A percentile compares a stretch with the other conserved stretches of the same genome.
Conservation (phyloP, 92 coral and sea anemone species). For the Montipora capitata region DNA sequence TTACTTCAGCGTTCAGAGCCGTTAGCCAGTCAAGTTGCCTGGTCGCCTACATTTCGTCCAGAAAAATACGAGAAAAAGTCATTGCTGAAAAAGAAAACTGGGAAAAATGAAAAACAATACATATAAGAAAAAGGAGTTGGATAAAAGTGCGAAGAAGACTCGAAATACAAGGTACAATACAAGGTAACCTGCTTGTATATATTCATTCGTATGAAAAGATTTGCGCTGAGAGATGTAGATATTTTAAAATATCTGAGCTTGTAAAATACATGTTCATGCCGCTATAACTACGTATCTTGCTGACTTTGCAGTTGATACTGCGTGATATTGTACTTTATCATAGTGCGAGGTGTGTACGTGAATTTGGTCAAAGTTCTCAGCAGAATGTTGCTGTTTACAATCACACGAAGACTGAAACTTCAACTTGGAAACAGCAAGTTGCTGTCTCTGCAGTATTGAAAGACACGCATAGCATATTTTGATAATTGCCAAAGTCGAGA, state of each 20-base stretch:
- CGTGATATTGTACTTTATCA: neutral
- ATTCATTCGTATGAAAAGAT: constrained; percentile 13
- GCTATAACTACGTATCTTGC: neutral
- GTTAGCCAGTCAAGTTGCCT: neutral
- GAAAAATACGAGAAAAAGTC: neutral
- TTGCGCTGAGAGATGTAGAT: constrained; percentile 27
- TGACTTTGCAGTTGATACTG: constrained; percentile 17
- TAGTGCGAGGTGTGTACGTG: neutral
- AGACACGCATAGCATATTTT: constrained; percentile 8
- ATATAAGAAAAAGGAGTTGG: neutral
- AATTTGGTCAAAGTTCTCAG: neutral
- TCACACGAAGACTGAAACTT: neutral
- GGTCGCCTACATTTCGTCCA: neutral
- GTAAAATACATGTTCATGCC: constrained; percentile 11
- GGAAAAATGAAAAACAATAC: neutral
- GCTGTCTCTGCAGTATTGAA: neutral
- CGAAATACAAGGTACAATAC: constrained; percentile 15
- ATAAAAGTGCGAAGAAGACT: constrained; percentile 14
- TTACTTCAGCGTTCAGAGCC: neutral
- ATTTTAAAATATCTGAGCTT: constrained; percentile 39
- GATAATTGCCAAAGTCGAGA: constrained; percentile 1
- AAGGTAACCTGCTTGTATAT: constrained; percentile 28
- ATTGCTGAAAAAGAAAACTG: neutral
- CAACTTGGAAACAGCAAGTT: neutral
- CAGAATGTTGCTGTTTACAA: constrained; percentile 17